Evolutionary conservation across 2,113 vertebrate species (phyloP).

Genomic region (Epinephelus moara): DNA sequence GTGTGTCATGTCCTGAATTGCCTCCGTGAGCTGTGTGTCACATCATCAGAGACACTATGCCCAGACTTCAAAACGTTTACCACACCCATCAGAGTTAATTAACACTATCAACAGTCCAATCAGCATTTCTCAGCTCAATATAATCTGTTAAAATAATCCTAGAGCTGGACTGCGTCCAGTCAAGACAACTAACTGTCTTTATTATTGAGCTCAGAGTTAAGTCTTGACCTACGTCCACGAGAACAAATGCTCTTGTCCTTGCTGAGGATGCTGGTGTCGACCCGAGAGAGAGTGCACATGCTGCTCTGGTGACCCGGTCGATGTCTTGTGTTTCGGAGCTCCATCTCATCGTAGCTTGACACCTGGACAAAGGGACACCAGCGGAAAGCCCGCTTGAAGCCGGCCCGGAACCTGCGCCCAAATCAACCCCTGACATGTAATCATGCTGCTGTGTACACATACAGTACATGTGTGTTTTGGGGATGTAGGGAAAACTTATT

Average conservation of each 20-base stretch:
- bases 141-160: not conserved
- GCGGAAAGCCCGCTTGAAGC: slow-evolving; percentile 81
- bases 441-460: not conserved
- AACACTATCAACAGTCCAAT: not conserved
- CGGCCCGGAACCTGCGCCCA: slow-evolving; percentile 78
- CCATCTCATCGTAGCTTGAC: slow-evolving; percentile 79
- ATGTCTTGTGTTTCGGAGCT: slow-evolving; percentile 76
- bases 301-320: slow-evolving; percentile 77
- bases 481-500: not conserved
- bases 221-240: slow-evolving; percentile 48
- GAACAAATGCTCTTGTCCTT: slow-evolving; percentile 68
- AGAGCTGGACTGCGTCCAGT: not conserved
- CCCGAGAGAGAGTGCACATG: slow-evolving; percentile 82
- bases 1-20: not conserved
- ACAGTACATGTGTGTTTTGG: not conserved
- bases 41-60: not conserved
- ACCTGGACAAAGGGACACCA: slow-evolving; percentile 80
- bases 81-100: not conserved
- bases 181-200: slow-evolving; percentile 35
- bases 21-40: not conserved
- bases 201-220: slow-evolving; percentile 36
- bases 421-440: not conserved
- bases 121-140: not conserved
- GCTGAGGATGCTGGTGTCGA: slow-evolving; percentile 78
- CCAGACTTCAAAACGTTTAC: not conserved